Base-by-base conservation (phyloP, 37 sponge, comb jelly and placozoan genomes). In the Bolinopsis microptera region DNA sequence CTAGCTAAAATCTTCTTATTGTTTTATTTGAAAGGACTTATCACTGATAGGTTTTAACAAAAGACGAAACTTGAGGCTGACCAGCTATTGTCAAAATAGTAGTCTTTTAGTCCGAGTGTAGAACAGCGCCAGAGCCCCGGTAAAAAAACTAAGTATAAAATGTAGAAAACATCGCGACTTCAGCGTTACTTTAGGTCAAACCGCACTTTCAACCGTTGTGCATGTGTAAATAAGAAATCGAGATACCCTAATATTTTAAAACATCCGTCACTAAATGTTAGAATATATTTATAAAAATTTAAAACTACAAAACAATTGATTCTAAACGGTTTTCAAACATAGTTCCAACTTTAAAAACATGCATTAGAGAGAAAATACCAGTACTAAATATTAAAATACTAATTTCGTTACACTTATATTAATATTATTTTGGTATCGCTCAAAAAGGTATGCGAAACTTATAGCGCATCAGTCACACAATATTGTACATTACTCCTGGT, bases 301-400 rank as follows among this genome's bases (percentile, higher is more conserved):
- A 86, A 86, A 86, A 86, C 90, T 86, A 86, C 90, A 86, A 86
- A 86, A 86, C 41, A 39, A 41, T 77, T 77, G 80, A 77, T 77
- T 77, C 80, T 77, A 32, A 77, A 77, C 80, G 80, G n/a, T 77
- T 77, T 77, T 77, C 80, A 77, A 77, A 77, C 80, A 77, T 77
- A 77, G 33, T 41, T 86, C 41, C 41, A 86, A 41, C 61, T 86
- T 86, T 86, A 86, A 86, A 86, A 86, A 86, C 90, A 86, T 86
- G 90, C 90, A 41, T 86, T 41, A 86, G 30, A 86, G 90, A 77
- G 80, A 77, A n/a, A 77, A 77, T 32, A 77, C 37, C 80, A 77
- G 80, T 77, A 77, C 80, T 77, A 77, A 77, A 77, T 77, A 77
- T 34, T 77, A 77, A n/a, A 77, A 77, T 77, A 77, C 80, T 77